Conservation (phyloP, 2,888 invertebrate genomes). For the Caenorhabditis imperialis region DNA sequence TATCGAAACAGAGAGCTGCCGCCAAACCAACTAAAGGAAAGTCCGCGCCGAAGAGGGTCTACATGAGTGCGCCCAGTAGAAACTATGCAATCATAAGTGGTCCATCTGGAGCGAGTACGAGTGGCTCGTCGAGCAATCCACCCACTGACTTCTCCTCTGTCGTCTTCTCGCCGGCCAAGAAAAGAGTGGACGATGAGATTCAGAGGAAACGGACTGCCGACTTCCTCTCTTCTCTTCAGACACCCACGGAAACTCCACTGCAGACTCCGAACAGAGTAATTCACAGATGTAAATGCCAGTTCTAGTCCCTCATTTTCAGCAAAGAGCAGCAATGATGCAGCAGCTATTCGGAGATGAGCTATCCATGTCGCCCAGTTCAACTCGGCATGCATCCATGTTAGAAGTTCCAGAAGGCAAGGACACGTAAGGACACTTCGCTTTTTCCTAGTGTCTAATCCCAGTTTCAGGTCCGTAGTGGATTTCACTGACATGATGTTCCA, state of each 20-base stretch:
- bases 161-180: constrained; percentile 12
- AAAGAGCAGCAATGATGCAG: constrained; percentile 1
- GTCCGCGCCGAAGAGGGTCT: too few species aligned
- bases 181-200: background rate
- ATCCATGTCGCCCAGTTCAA: constrained; percentile 38
- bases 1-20: too few species aligned
- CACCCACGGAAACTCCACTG: constrained; percentile 23
- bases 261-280: constrained; percentile 47
- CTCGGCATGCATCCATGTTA: constrained; percentile 19
- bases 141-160: constrained; percentile 28
- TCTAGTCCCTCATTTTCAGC: too few species aligned
- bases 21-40: too few species aligned
- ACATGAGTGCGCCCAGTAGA: too few species aligned
- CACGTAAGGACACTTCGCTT: background rate
- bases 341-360: constrained; percentile 38
- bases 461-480: constrained; percentile 24
- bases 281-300: too few species aligned
- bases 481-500: constrained; percentile 41
- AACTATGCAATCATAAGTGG: too few species aligned
- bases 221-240: constrained; percentile 26
- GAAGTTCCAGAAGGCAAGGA: background rate
- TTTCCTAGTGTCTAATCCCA: background rate
- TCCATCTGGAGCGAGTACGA: too few species aligned
- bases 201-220: constrained; percentile 12
- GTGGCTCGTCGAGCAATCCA: background rate